Percentiles rank a stretch among this genome's conserved stretches.
Evolutionary conservation across 2,888 invertebrate genomes (phyloP).

Genomic region (Cheilosia vernalis): DNA sequence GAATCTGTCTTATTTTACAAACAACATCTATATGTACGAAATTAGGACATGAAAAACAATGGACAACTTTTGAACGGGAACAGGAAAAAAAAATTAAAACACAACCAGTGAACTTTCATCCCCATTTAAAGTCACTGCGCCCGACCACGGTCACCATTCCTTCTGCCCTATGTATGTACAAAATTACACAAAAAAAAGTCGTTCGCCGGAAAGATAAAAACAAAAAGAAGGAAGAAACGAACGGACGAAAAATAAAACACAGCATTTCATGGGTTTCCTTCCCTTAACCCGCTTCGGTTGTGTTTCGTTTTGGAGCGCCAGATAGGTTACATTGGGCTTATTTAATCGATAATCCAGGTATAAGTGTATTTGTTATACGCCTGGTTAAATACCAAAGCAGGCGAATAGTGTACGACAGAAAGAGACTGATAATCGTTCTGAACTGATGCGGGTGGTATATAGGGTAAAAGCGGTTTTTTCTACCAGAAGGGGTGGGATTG

Average conservation of each 20-base stretch:
- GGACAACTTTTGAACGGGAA: constrained; percentile 20
- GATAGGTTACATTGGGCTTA: constrained; percentile 67
- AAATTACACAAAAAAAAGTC: constrained; percentile 9
- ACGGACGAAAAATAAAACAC: constrained; percentile 31
- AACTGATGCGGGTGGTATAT: constrained; percentile 24
- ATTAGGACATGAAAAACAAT: constrained; percentile 65
- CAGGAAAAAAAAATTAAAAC: background rate
- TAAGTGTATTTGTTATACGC: constrained; percentile 57
- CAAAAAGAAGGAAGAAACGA: background rate
- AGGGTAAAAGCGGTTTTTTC: background rate
- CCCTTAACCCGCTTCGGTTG: constrained; percentile 23
- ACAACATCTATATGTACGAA: constrained; percentile 29
- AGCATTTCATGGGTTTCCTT: constrained; percentile 64
- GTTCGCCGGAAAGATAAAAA: background rate
- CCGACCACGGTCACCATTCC: background rate
- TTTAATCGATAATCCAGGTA: constrained; percentile 75
- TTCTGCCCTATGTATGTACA: constrained; percentile 30
- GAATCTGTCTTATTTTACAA: constrained; percentile 8
- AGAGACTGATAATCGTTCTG: constrained; percentile 24
- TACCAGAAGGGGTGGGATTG: background rate
- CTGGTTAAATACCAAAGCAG: constrained; percentile 52
- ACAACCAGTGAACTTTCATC: constrained; percentile 62
- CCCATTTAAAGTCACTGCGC: constrained; percentile 50
- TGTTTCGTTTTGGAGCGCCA: constrained; percentile 31
- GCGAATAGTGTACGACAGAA: constrained; percentile 28